Base-by-base conservation (phyloP, 2,888 invertebrate genomes). In the Bruchidius siliquastri region DNA sequence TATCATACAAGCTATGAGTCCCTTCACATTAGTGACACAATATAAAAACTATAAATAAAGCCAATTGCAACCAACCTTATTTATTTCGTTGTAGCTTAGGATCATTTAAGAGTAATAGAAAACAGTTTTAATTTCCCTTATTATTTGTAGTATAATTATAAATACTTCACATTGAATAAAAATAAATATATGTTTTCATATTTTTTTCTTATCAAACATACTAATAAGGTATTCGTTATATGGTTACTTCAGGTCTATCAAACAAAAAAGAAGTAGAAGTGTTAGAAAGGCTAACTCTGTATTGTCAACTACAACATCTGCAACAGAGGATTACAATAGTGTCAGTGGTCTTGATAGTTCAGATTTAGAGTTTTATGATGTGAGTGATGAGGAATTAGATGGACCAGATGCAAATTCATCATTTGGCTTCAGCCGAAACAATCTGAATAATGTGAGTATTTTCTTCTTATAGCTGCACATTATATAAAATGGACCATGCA, bases 281-380 rank as follows among this genome's bases (percentile, higher is more conserved):
- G 69, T 30, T 21, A 76, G 67, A 68, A 78, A 76, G 70, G 77
- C 77, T 30, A 77, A 75, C 66, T 79, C 78, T 0, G 26, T 75
- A 8, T 22, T 76, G 21, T 79, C 79, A 8, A 71, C 66, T 26
- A 74, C 80, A 8, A 22, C 76, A 21, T 77, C 79, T 13, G 70
- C 32, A 22, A 74, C 80, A 8, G 85, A 86, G 68, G 85, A 85
- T 71, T 86, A 83, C 77, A 77, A 77, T n/a, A 85, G 84, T 77
- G 81, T 83, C 21, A 77, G 80, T 67, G 84, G 84, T 74, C 26
- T 80, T 3, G 86, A 84, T 70, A 86, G 85, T 78, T 86, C 86
- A 3, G 86, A 87, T 79, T 76, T 84, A 74, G 86, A 86, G 76
- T 87, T 85, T 79, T 86, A 85, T 75, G 87, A 87, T 80, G 77